Evolutionary conservation across 1,140 invertebrate genomes (phyloP), one percentile per base, ranked within the genome.

Genomic region (Saxidomus purpurata): DNA sequence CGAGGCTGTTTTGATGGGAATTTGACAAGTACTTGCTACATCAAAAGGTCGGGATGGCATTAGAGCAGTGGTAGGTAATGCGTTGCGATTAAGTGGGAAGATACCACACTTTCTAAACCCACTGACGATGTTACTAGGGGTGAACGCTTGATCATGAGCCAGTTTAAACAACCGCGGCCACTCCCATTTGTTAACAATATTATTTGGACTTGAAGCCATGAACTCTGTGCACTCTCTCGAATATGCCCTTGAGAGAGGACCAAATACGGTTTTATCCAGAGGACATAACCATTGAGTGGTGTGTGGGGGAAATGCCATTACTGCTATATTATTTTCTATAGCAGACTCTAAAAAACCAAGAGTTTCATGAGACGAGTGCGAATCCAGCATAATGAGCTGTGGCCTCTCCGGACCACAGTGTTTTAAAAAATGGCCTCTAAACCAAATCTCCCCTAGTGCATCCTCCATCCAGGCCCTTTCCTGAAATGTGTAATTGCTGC

Each of bases 401-500:
- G 88, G 87, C 25, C 90, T 67, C 19, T 91, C 89, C 15, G 79
- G 74, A 22, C 92, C 88, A 86, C 89, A 92, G 63, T 90, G 49
- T 55, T 90, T 89, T 0, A 93, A 67, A 69, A 91, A 93, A n/a
- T 85, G 90, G 28, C 89, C 76, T 25, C 55, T 49, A 36, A 93
- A 92, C 92, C 91, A 92, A 13, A 82, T 52, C 2, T 88, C 81
- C 17, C 87, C 91, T 0, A 93, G 31, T 25, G 61, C 38, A 89
- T 90, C 43, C 43, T 43, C 4, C 43, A 43, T 43, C 43, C 43
- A 43, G 43, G 15, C 43, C 43, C 15, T 43, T 59, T 22, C 19
- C n/a, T 59, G 52, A 59, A 11, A 59, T 17, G 52, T 59, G 4
- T 77, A 38, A 52, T 92, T 36, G 2, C 86, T 28, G 0, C 83